Conservation (phyloP, 2,888 invertebrate species). For the Agrotis exclamationis region DNA sequence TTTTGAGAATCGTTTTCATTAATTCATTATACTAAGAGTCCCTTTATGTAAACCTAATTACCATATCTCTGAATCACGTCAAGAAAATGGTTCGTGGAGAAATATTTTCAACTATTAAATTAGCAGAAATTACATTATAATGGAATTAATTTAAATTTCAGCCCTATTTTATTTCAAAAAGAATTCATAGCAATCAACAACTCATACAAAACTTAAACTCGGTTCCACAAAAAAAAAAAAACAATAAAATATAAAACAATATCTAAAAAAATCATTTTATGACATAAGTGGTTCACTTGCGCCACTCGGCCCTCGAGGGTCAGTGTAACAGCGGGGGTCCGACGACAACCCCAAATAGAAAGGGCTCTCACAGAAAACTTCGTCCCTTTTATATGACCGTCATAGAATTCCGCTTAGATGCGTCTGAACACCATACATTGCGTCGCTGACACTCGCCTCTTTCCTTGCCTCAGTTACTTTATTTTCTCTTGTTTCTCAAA, state of each 20-base stretch:
- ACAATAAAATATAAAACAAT: constrained; percentile 21
- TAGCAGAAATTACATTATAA: background rate
- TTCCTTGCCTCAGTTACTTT: constrained; percentile 50
- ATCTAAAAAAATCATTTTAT: constrained; percentile 40
- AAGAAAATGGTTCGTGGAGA: background rate
- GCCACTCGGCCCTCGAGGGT: constrained; percentile 77
- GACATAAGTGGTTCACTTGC: constrained; percentile 72
- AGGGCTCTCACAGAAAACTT: constrained; percentile 83
- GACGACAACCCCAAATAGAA: constrained; percentile 88
- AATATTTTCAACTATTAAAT: no score
- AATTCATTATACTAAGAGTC: background rate
- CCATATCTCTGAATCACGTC: background rate
- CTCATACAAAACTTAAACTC: background rate
- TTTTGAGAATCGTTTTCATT: constrained; percentile 18
- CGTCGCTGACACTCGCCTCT: constrained; percentile 64
- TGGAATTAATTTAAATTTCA: background rate
- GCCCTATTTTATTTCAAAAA: background rate
- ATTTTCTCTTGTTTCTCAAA: constrained; percentile 64
- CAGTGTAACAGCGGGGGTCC: constrained; percentile 85
- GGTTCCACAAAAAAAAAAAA: background rate
- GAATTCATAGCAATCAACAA: background rate
- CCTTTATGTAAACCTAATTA: background rate
- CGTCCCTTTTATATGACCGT: constrained; percentile 79
- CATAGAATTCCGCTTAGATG: constrained; percentile 84
- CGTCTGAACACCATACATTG: constrained; percentile 73